Percentiles rank a stretch among this genome's conserved stretches.
phyloP scores from a whole-genome alignment of 2,888 invertebrate genomes.

The Catocala fraxini region DNA sequence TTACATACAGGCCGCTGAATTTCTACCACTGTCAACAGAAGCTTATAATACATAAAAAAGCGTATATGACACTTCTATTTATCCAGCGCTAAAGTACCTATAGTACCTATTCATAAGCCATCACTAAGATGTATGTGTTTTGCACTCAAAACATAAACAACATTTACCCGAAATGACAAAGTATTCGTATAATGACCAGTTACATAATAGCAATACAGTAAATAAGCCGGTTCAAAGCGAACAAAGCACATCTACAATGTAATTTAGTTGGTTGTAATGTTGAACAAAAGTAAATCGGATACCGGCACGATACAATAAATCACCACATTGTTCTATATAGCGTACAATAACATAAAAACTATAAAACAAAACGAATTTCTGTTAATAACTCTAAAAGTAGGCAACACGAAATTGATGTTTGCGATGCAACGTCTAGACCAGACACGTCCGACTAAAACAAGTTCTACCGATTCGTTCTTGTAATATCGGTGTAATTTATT shows the following conservation, averaged over 20 bases:
- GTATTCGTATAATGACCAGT: constrained; percentile 1
- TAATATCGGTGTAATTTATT: constrained; percentile 86
- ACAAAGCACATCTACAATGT: constrained; percentile 14
- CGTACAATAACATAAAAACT: constrained; percentile 26
- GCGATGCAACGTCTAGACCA: constrained; percentile 72
- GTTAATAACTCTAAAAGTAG: constrained; percentile 56
- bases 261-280: background rate
- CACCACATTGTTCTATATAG: constrained; percentile 22
- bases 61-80: background rate
- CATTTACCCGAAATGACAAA: background rate
- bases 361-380: constrained; percentile 40
- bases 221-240: constrained; percentile 1
- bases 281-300: constrained; percentile 12
- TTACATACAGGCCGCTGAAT: constrained; percentile 11
- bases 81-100: background rate
- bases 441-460: constrained; percentile 80
- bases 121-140: background rate
- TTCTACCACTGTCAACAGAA: constrained; percentile 17
- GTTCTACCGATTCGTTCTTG: constrained; percentile 84
- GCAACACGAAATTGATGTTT: constrained; percentile 75
- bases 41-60: constrained; percentile 3
- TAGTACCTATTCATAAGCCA: background rate
- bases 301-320: constrained; percentile 29
- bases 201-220: background rate
- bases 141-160: background rate